These are phyloP conservation scores for Epizoanthus rinbou DNA, from an alignment of 92 coral and sea anemone species.

Conservation along the genomic window DNA sequence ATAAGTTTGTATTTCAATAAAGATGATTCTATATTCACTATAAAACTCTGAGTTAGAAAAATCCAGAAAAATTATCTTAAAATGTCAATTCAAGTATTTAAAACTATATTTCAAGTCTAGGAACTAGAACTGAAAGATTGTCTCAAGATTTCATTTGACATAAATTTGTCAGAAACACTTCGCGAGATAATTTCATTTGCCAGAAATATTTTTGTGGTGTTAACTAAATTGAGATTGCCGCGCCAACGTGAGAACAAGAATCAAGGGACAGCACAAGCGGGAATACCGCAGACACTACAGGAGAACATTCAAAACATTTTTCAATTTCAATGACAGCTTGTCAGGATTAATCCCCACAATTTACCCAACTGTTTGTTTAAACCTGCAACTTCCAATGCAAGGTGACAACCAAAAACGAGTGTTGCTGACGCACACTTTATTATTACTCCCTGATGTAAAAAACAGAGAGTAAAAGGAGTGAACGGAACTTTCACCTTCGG, in stretches of 20 bases:
- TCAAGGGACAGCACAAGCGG: not conserved
- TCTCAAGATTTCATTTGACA: not conserved
- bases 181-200: constrained; percentile 27
- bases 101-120: too few relatives aligned
- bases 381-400: constrained; percentile 12
- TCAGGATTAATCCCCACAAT: constrained; percentile 44
- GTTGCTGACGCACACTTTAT: not conserved
- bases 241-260: not conserved
- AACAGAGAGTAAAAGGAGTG: not conserved
- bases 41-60: too few relatives aligned
- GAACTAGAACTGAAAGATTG: too few relatives aligned
- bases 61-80: too few relatives aligned
- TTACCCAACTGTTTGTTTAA: constrained; percentile 44
- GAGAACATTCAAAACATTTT: constrained; percentile 27
- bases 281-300: constrained; percentile 1
- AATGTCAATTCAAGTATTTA: too few relatives aligned
- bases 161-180: not conserved
- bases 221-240: not conserved
- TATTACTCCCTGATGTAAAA: not conserved
- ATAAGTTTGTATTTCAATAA: too few relatives aligned
- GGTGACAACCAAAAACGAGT: not conserved
- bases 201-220: constrained; percentile 20
- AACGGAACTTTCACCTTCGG: too few relatives aligned
- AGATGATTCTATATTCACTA: too few relatives aligned
- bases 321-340: constrained; percentile 41